Percentiles rank a stretch among this genome's conserved stretches.
These are phyloP conservation scores for Drosophila melanogaster DNA, from an alignment of 1,140 invertebrate genomes.

Conservation along the genomic window Release_6_plus_ISO1_MT NC_004354.4:4590001-4590500, in stretches of 20 bases:
- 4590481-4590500: slow-evolving; percentile 69
- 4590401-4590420: slow-evolving; percentile 62
- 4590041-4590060: slow-evolving; percentile 42
- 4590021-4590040: slow-evolving; percentile 15
- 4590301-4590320: slow-evolving; percentile 56
- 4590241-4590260: too few relatives aligned
- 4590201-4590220: too few relatives aligned
- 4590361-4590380: slow-evolving; percentile 38
- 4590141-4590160: too few relatives aligned
- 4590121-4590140: too few relatives aligned
- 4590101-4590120: background rate
- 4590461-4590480: slow-evolving; percentile 67
- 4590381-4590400: slow-evolving; percentile 68
- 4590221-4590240: too few relatives aligned
- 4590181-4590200: too few relatives aligned
- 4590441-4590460: slow-evolving; percentile 61
- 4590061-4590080: slow-evolving; percentile 26
- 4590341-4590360: background rate
- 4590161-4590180: too few relatives aligned
- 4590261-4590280: background rate
- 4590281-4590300: slow-evolving; percentile 20
- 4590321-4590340: slow-evolving; percentile 61
- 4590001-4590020: slow-evolving; percentile 69
- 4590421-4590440: slow-evolving; percentile 23
- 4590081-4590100: background rate